Evolutionary conservation across 2,888 invertebrate species (phyloP), one percentile per base, ranked within the genome.

Genomic region (Noctua comes): DNA sequence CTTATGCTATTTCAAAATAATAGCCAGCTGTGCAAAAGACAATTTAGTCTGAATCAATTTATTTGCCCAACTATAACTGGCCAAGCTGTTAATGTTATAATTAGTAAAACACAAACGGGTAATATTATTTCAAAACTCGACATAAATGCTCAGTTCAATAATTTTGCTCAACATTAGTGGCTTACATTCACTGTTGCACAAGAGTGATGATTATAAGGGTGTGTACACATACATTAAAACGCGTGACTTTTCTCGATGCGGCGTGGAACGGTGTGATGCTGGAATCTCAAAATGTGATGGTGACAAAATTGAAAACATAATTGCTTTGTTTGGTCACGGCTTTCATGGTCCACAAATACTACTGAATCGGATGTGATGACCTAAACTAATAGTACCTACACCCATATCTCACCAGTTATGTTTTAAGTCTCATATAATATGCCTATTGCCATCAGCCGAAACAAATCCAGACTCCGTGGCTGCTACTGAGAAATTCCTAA

Each of bases 81-180:
- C 16, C 11, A 48, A 31, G 48, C 46, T n/a, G 18, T 68, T 40
- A 66, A 48, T 62, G n/a, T 51, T 43, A 51, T 59, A 51, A 64
- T 80, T 62, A 59, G n/a, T 51, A 73, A 31, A 51, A 40, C 24
- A 51, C 21, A 24, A 59, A 18, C n/a, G 7, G 0, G 10, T 54
- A 76, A 27, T 5, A 57, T 27, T 51, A 84, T 79, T 81, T 40
- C 73, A 73, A 73, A 2, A 31, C 13, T 31, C n/a, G 57, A 57
- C 54, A 27, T 70, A 48, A 78, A 46, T 79, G 51, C 46, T 36
- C 48, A 65, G 13, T 54, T 66, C 27, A 71, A 81, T 77, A 73
- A 54, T 77, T 77, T 82, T 72, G 68, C 79, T 84, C 64, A 81
- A 83, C 48, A 48, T 83, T 65, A 59, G 36, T 70, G 43, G 51